Evolutionary conservation across 2,888 invertebrate genomes (phyloP).

Genomic region (Orgyia antiqua): DNA sequence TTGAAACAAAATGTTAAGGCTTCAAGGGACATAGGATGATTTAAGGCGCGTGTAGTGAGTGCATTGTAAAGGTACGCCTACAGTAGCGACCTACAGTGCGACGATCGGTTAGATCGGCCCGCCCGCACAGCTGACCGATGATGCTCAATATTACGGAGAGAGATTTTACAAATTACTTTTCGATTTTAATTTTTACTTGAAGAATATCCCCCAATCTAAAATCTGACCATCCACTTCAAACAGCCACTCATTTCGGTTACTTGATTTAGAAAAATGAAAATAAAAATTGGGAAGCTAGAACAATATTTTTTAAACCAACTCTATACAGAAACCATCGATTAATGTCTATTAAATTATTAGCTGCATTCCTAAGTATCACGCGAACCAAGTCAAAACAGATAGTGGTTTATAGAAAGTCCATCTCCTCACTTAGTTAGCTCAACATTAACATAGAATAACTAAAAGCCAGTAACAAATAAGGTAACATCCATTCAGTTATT

Average conservation of each 20-base stretch:
- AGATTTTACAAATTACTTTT: conserved; percentile 32
- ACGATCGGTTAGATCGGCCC: conserved; percentile 55
- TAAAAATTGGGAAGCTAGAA: too few relatives aligned
- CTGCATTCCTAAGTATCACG: too few relatives aligned
- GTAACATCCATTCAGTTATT: conserved; percentile 67
- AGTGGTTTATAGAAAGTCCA: conserved; percentile 1
- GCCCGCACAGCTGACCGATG: conserved; percentile 45
- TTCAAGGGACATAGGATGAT: conserved; percentile 38
- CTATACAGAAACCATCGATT: too few relatives aligned
- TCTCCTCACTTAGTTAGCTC: conserved; percentile 33
- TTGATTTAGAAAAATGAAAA: too few relatives aligned
- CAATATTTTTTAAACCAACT: too few relatives aligned
- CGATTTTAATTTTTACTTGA: too few relatives aligned
- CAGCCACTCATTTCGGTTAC: too few relatives aligned
- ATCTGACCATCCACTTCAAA: too few relatives aligned
- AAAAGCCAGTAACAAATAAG: conserved; percentile 68
- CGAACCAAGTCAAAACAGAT: too few relatives aligned
- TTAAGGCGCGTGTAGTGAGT: conserved; percentile 45
- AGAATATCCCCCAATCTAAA: too few relatives aligned
- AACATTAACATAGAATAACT: conserved; percentile 57
- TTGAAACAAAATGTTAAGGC: conserved; percentile 11
- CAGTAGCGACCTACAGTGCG: conserved; percentile 63
- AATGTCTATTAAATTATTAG: too few relatives aligned
- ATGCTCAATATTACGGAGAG: conserved; percentile 24
- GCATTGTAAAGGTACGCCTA: conserved; percentile 62